Evolutionary conservation across 2,113 vertebrate species (phyloP), one percentile per base, ranked within the genome.

Genomic region (Halichoeres trimaculatus): DNA sequence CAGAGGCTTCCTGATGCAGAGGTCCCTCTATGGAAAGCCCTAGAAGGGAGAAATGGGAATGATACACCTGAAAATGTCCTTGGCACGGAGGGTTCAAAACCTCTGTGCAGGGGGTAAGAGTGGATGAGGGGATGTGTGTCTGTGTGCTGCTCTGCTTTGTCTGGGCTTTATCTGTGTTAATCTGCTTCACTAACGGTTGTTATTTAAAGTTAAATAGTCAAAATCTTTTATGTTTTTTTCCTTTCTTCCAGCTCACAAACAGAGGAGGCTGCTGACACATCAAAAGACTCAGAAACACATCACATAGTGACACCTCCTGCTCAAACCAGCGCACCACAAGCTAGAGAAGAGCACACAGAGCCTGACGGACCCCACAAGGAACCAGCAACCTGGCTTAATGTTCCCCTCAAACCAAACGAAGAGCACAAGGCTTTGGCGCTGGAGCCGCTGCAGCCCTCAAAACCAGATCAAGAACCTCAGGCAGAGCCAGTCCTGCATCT

Each of bases 101-200:
- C 67, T 83, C 68, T 84, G 74, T 81, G 88, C 71, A 74, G 81
- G 79, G 91, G 93, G 93, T 93, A 92, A 93, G 91, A 84, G 50
- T 69, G 71, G 73, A 70, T n/a, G 55, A 66, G 75, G 84, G 77
- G 71, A 1, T 2, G 22, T 63, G 24, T 76, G 41, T 54, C 36
- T 77, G 53, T 71, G 52, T 70, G 57, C 57, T 68, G 61, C 23
- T 57, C 52, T 76, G 40, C 38, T 57, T 51, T n/a, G 11, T 48
- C 19, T 50, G 41, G 61, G 58, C 40, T 57, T 4, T 24, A 41
- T 41, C 23, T 65, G 2, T 73, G 47, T 62, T 57, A 34, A 6
- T 56, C 36, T 35, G 74, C 54, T 19, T 62, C 2, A 8, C 69
- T 68, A 11, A 41, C 24, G 16, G 59, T 30, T 30, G 48, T 62